Percentiles rank a stretch among this genome's conserved stretches.
These are phyloP conservation scores for Pelecanoides urinatrix DNA, from an alignment of 2,113 vertebrate species.

Conservation along the genomic window DNA sequence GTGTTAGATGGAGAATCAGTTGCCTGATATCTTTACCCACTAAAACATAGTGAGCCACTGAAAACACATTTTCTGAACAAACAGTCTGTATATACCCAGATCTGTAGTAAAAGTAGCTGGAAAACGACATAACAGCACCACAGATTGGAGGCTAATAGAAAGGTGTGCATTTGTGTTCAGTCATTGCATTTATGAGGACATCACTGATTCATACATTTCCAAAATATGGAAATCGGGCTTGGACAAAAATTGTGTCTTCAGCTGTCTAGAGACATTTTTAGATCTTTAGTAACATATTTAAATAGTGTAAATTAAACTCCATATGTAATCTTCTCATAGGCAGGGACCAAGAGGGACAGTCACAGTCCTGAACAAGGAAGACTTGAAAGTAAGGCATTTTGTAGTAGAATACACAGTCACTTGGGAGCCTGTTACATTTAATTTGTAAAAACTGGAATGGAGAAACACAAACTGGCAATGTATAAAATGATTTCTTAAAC, in stretches of 20 bases:
- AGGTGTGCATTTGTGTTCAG: not conserved
- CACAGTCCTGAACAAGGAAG: not conserved
- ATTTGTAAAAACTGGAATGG: slow-evolving; percentile 60
- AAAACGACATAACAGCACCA: not conserved
- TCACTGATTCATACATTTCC: not conserved
- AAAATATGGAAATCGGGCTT: not conserved
- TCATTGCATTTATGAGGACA: not conserved
- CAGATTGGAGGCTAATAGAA: slow-evolving; percentile 14
- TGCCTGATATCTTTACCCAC: slow-evolving; percentile 30
- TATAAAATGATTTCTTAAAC: slow-evolving; percentile 64
- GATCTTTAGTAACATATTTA: slow-evolving; percentile 62
- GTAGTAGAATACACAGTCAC: slow-evolving; percentile 20
- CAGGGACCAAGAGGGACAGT: slow-evolving; percentile 24
- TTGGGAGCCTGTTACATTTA: slow-evolving; percentile 48
- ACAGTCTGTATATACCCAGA: slow-evolving; percentile 14
- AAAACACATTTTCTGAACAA: slow-evolving; percentile 44
- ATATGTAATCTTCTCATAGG: slow-evolving; percentile 16
- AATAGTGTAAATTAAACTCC: slow-evolving; percentile 53
- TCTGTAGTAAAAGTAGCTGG: slow-evolving; percentile 34
- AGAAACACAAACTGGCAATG: slow-evolving; percentile 68
- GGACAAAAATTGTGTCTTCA: slow-evolving; percentile 44
- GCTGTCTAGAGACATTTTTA: slow-evolving; percentile 56
- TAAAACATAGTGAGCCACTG: slow-evolving; percentile 43
- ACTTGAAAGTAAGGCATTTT: slow-evolving; percentile 33
- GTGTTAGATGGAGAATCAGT: not conserved